Conservation (phyloP, 2,113 vertebrate genomes). For the Calyptomena viridis region DNA sequence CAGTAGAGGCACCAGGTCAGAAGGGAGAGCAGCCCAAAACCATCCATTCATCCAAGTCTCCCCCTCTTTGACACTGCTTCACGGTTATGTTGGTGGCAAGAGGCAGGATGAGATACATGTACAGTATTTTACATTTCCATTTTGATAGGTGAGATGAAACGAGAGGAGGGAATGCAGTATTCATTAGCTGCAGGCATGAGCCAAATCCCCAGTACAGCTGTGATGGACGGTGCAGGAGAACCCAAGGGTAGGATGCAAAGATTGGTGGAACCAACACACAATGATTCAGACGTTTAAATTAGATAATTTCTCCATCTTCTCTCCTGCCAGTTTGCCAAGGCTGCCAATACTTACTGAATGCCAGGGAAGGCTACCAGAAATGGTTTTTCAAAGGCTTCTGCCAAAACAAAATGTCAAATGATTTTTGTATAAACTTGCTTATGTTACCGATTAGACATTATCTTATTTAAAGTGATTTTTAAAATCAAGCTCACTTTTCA, state of each 20-base stretch:
- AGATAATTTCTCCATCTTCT: neutral
- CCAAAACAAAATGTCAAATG: neutral
- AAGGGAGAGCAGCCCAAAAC: slow-evolving; percentile 24
- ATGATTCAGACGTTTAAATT: neutral
- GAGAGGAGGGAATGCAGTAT: neutral
- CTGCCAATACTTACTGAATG: neutral
- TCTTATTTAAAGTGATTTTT: neutral
- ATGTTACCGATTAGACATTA: neutral
- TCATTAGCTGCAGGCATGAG: slow-evolving; percentile 17
- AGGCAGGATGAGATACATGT: neutral
- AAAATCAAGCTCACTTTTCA: neutral
- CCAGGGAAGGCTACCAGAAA: slow-evolving; percentile 21
- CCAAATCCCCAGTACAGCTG: neutral
- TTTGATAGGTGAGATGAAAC: neutral
- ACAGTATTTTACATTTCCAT: neutral
- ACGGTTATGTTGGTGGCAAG: neutral
- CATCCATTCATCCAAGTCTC: neutral
- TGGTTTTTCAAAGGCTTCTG: neutral
- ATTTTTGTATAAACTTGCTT: neutral
- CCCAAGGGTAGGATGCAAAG: neutral
- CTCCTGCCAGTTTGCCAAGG: slow-evolving; percentile 41
- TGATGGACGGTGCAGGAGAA: neutral
- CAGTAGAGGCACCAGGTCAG: slow-evolving; percentile 52
- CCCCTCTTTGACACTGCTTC: neutral
- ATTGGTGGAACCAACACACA: neutral